Evolutionary conservation across 2,797 vertebrate species (phyloP).

Genomic region (Lithobates pipiens): DNA sequence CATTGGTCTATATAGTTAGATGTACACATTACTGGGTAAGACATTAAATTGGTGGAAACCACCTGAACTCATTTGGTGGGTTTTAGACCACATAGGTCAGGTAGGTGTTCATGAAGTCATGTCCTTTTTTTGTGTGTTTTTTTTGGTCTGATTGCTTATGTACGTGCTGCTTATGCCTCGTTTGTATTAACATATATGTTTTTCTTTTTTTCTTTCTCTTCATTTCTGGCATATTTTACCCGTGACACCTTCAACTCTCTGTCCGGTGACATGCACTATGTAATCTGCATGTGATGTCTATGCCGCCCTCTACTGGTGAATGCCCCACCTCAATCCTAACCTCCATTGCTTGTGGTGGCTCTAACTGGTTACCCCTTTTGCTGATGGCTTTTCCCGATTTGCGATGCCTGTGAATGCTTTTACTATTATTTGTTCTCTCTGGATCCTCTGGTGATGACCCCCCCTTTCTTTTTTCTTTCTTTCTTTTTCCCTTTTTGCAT

Average conservation of each 20-base stretch:
- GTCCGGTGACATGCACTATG: background rate
- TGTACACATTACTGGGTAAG: no score
- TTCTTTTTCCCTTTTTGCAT: slow-evolving; percentile 53
- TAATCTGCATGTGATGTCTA: background rate
- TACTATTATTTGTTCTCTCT: slow-evolving; percentile 54
- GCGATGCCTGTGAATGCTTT: background rate
- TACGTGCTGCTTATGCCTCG: slow-evolving; percentile 1
- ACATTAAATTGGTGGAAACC: no score
- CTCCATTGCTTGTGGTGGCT: background rate
- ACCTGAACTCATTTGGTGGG: no score
- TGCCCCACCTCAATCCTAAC: background rate
- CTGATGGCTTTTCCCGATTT: no score
- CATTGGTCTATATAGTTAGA: no score
- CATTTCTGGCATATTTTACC: background rate
- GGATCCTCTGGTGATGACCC: background rate
- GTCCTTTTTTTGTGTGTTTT: no score
- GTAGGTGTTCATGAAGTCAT: no score
- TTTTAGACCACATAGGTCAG: no score
- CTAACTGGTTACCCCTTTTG: background rate
- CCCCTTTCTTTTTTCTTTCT: background rate
- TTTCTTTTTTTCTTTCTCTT: background rate
- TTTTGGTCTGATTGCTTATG: no score
- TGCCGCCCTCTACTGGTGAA: background rate
- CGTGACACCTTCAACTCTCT: no score
- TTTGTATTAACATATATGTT: slow-evolving; percentile 36